Base-by-base conservation (phyloP, 2,113 vertebrate species). In the Petromus typicus region DNA sequence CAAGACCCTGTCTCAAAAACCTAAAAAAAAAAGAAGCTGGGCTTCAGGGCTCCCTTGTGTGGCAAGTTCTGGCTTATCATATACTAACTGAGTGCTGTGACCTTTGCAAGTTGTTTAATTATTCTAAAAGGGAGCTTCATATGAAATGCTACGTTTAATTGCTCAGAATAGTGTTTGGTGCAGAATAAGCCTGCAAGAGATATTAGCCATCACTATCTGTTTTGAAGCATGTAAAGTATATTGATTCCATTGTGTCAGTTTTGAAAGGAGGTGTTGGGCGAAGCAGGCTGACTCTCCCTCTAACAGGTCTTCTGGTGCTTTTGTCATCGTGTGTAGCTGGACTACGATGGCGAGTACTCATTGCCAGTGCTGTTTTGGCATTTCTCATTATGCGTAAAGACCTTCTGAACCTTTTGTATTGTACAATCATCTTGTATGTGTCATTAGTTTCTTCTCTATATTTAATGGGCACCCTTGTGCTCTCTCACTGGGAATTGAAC, bases 111-210 rank as follows among this genome's bases (percentile, higher is more conserved):
- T 54, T 87, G 37, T 40, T 80, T 83, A 40, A 51, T 11, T 51
- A 7, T 86, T 91, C 43, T 73, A 45, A 93, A 94, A 71, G 76
- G 54, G 43, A 51, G 2, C 40, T 23, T 66, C n/a, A 11, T 16
- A 4, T 63, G 85, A 81, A 56, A 34, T 76, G 61, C 73, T 30
- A 34, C 0, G 22, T 76, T 83, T 90, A 71, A 57, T 57, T 82
- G 76, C 48, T 76, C 45, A 75, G 48, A 37, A 54, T 25, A 30
- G 78, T 87, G 23, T 87, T 61, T 81, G 73, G 22, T 61, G 25
- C 67, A 95, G 48, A 93, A 18, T 85, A 91, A 86, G 75, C 57
- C 37, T 93, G 25, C 17, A 90, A 85, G 92, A 89, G 83, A 67
- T 71, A 25, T 40, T 85, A 67, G 67, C 45, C 43, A 13, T 82